Conservation (phyloP, 2,113 vertebrate genomes). For the Bothrops jararaca region DNA sequence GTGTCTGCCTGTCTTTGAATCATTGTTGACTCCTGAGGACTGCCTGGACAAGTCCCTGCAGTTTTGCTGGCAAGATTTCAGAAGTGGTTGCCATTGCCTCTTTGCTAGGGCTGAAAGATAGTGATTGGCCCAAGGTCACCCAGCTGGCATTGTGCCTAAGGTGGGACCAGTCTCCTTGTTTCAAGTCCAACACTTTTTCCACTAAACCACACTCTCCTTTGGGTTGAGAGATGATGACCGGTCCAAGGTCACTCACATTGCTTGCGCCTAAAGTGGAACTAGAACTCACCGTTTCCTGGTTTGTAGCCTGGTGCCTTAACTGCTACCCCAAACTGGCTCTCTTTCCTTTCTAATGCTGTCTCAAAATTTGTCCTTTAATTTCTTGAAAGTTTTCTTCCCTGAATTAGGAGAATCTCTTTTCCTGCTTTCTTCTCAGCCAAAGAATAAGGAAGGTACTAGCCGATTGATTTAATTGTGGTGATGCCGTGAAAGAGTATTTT, state of each 20-base stretch:
- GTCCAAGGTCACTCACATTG: background rate
- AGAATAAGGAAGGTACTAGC: background rate
- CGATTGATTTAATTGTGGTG: background rate
- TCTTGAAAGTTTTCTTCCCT: background rate
- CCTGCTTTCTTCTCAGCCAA: background rate
- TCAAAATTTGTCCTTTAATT: background rate
- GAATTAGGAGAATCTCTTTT: background rate
- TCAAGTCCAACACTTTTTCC: background rate
- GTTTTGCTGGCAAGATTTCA: background rate
- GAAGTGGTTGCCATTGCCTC: background rate
- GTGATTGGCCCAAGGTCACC: background rate
- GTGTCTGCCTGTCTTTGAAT: background rate
- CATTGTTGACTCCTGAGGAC: background rate
- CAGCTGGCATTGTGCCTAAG: background rate
- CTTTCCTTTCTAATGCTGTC: background rate
- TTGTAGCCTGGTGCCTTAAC: background rate
- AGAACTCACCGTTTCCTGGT: background rate
- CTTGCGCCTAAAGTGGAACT: background rate
- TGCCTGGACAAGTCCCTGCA: background rate
- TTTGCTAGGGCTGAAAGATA: background rate
- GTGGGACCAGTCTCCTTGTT: background rate
- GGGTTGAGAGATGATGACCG: background rate
- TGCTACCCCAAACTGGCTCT: background rate
- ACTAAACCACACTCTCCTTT: background rate
- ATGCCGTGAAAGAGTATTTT: background rate